phyloP scores from a whole-genome alignment of 2,113 vertebrate species.

The Crypturellus undulatus region DNA sequence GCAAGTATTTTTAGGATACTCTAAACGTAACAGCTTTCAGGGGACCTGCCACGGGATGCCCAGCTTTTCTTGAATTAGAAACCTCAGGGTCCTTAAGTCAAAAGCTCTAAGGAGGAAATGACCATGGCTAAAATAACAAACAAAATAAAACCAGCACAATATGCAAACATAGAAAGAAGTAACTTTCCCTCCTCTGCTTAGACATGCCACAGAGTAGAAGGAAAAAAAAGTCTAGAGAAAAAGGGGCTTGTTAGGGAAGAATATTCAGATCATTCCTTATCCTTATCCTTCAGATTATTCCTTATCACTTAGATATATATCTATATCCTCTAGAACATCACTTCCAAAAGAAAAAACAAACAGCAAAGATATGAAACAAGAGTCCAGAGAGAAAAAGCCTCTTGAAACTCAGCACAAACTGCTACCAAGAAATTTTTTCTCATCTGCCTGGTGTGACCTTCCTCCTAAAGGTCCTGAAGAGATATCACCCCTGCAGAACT shows the following conservation, averaged over 20 bases:
- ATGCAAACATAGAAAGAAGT: background rate
- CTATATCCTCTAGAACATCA: background rate
- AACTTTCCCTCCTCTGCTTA: background rate
- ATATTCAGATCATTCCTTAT: background rate
- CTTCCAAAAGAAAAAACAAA: background rate
- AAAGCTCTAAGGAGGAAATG: conserved; percentile 6
- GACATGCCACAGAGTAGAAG: background rate
- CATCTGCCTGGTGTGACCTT: background rate
- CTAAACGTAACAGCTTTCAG: background rate
- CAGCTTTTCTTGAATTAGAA: background rate
- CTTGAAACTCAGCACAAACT: background rate
- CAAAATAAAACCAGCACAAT: background rate
- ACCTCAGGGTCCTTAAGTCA: background rate
- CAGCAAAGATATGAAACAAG: background rate
- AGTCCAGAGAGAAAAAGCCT: background rate
- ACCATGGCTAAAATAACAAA: background rate
- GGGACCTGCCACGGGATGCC: background rate
- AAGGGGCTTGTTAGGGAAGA: background rate
- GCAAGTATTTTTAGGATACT: background rate
- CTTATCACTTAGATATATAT: background rate
- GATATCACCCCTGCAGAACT: background rate
- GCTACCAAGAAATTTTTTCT: background rate
- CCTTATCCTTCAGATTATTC: background rate
- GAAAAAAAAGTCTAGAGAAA: background rate
- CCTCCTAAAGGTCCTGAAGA: background rate